Evolutionary conservation across 2,797 vertebrate genomes (phyloP).

Genomic region (Arrhamphus sclerolepis): DNA sequence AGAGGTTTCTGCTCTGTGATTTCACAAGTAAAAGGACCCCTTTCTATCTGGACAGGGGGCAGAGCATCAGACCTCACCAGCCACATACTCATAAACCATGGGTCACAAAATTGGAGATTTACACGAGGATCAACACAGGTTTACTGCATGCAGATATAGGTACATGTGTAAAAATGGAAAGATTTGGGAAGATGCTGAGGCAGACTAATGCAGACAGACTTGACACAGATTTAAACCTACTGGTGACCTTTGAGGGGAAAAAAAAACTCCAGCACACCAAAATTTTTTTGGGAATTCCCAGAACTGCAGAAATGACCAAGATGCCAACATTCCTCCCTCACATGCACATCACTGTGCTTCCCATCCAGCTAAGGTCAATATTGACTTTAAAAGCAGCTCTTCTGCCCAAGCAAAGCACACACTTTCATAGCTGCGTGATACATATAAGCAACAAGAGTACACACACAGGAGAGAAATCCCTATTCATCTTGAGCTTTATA

Average conservation of each 20-base stretch:
- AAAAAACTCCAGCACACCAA: slow-evolving; percentile 1
- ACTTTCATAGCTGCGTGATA: slow-evolving; percentile 38
- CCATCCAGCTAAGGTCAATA: slow-evolving; percentile 69
- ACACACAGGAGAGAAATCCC: slow-evolving; percentile 28
- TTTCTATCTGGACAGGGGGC: slow-evolving; percentile 52
- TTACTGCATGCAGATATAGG: slow-evolving; percentile 29
- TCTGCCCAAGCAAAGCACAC: slow-evolving; percentile 49
- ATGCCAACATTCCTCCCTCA: slow-evolving; percentile 53
- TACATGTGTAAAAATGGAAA: slow-evolving; percentile 20
- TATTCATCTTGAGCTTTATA: slow-evolving; percentile 39
- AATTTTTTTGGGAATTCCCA: slow-evolving; percentile 41
- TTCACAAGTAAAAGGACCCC: slow-evolving; percentile 50
- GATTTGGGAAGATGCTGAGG: slow-evolving; percentile 10
- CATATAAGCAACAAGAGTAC: slow-evolving; percentile 32
- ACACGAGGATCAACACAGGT: slow-evolving; percentile 27
- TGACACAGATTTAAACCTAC: slow-evolving; percentile 20
- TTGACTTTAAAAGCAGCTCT: slow-evolving; percentile 64
- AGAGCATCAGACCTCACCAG: slow-evolving; percentile 48
- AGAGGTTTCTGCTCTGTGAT: slow-evolving; percentile 36
- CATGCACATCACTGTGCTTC: slow-evolving; percentile 20
- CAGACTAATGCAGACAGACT: slow-evolving; percentile 4
- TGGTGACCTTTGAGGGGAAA: slow-evolving; percentile 23
- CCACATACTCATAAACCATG: slow-evolving; percentile 31
- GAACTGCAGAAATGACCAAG: slow-evolving; percentile 20
- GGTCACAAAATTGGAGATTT: slow-evolving; percentile 43